Percentiles rank a stretch among this genome's conserved stretches.
Evolutionary conservation across 2,888 invertebrate genomes (phyloP).

Genomic region (Dicyrtomina minuta): DNA sequence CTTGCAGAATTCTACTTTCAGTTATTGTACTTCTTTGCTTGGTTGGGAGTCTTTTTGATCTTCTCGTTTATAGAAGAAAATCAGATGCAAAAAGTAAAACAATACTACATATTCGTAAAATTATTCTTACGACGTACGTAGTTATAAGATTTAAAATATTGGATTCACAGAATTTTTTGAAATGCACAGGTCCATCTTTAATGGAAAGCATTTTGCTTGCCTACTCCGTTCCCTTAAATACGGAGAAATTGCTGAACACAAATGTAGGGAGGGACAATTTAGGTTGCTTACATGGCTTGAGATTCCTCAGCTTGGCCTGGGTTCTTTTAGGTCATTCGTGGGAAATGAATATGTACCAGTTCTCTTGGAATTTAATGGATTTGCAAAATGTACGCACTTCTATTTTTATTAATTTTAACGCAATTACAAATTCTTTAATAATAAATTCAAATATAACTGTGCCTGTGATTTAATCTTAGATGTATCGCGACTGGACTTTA

Average conservation of each 20-base stretch:
- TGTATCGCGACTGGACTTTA: conserved; percentile 55
- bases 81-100: too few species aligned
- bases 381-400: neutral
- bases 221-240: conserved; percentile 18
- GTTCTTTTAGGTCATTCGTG: conserved; percentile 18
- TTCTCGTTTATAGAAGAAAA: too few species aligned
- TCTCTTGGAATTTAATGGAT: conserved; percentile 5
- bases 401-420: too few species aligned
- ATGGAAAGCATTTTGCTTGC: neutral
- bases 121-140: too few species aligned
- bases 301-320: conserved; percentile 32
- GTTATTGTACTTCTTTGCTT: conserved; percentile 55
- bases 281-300: conserved; percentile 21
- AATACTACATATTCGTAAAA: too few species aligned
- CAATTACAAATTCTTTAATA: too few species aligned
- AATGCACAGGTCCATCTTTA: too few species aligned
- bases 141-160: too few species aligned
- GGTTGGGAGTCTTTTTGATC: conserved; percentile 58
- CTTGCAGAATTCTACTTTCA: neutral
- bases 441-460: too few species aligned
- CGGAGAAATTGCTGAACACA: conserved; percentile 14
- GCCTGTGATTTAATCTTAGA: too few species aligned
- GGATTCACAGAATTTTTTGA: too few species aligned
- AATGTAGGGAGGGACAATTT: neutral
- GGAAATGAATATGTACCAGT: neutral